Base-by-base conservation (phyloP, 1,140 invertebrate genomes). In the Zaprionus camerounensis region DNA sequence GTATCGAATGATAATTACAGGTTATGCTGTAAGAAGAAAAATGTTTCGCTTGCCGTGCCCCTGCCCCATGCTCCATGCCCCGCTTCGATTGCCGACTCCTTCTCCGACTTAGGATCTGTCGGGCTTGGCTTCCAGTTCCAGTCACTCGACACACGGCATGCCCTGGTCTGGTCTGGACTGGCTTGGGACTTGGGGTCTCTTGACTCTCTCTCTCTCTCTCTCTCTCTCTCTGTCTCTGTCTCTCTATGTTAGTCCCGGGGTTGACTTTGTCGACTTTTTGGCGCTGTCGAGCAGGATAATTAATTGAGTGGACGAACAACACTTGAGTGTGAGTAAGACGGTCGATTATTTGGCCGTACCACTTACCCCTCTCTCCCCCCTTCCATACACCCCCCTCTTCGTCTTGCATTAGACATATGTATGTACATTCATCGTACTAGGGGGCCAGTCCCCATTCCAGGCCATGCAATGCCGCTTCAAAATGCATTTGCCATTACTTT, bases 1-100 rank as follows among this genome's bases (percentile, higher is more conserved):
- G 82, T 85, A 85, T 85, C 82, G 82, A 86, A 81, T 80, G 82
- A 85, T 85, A 85, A 85, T 85, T 85, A 85, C 76, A 86, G 82
- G 82, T 85, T 85, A 66, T 53, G 79, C 66, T 76, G 73, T 78
- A 81, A 86, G 70, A 84, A 81, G 82, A 84, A 84, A 84, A 84
- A 84, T 84, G 73, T 65, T 55, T 65, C 34, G 65, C 56, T 73
- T 62, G 49, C 75, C 71, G 46, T 62, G 34, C 69, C 63, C 24
- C 56, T 62, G 36, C 71, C 13, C 26, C n/a, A 12, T 17, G n/a
- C 17, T 9, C 22, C 46, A 22, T 55, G 22, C 56, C 53, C 70
- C 46, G 38, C 41, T 53, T 17, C 28, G 28, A 31, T 31, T 31
- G 28, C 28, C 22, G 17, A 24, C 44, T 59, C 41, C 51, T 55